These are phyloP conservation scores for Dicyrtoma fusca DNA, from an alignment of 2,888 invertebrate species.

Conservation along the genomic window DNA sequence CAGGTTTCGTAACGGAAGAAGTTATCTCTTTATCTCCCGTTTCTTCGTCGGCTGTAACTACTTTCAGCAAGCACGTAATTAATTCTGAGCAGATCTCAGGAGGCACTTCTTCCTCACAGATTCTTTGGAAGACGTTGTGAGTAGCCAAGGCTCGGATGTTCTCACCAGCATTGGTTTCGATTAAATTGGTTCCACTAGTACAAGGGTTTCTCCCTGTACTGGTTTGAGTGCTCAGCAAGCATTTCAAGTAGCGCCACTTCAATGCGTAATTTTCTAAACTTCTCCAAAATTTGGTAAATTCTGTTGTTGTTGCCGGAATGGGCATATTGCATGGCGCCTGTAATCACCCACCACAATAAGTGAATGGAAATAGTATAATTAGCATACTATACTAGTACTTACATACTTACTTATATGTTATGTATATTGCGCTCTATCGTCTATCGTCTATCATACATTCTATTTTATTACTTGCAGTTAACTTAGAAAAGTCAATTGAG, in stretches of 20 bases:
- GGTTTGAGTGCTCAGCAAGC: neutral
- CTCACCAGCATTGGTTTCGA: too few species aligned
- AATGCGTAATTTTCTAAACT: neutral
- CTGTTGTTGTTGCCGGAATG: neutral
- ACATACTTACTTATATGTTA: too few species aligned
- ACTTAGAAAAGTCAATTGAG: neutral
- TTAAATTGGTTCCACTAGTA: neutral
- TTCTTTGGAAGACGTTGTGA: neutral
- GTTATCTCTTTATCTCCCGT: neutral
- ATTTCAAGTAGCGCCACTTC: neutral
- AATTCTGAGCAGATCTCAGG: constrained; percentile 12
- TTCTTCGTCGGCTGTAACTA: neutral
- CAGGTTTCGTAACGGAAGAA: too few species aligned
- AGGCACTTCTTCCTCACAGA: constrained; percentile 20
- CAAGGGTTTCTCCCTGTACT: neutral
- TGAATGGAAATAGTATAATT: too few species aligned
- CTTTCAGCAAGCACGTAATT: neutral
- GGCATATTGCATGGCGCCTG: neutral
- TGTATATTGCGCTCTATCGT: too few species aligned
- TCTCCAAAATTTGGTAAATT: constrained; percentile 16
- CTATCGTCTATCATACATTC: too few species aligned
- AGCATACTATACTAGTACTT: too few species aligned
- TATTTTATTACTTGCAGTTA: neutral
- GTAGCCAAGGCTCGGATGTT: too few species aligned
- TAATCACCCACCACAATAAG: too few species aligned